Percentiles rank a stretch among this genome's conserved stretches.
phyloP scores from a whole-genome alignment of 2,113 vertebrate species.

The Illadopsis cleaveri region DNA sequence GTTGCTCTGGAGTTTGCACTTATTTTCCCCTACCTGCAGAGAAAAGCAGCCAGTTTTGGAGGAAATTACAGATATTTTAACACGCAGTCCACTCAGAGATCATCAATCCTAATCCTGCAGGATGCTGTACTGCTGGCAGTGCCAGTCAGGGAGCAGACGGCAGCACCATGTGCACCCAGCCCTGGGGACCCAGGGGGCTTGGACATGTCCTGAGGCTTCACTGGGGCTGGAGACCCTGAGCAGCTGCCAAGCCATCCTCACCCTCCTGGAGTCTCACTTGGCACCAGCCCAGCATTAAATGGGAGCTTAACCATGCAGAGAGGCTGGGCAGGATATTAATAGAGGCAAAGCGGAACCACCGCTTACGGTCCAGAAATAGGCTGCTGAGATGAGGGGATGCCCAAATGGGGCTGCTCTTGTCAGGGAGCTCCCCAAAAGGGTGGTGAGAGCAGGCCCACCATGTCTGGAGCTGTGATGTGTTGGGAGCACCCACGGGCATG shows the following conservation, averaged over 20 bases:
- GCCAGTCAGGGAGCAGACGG: background rate
- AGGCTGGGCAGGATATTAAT: conserved; percentile 11
- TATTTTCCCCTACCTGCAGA: background rate
- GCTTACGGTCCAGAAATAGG: background rate
- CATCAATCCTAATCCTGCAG: background rate
- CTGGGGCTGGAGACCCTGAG: background rate
- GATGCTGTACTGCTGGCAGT: background rate
- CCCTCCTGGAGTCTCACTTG: background rate
- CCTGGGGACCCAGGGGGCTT: background rate
- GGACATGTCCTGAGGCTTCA: background rate
- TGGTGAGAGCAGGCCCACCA: accelerated
- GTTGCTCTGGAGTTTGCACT: background rate
- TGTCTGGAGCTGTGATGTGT: background rate
- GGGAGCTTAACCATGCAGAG: background rate
- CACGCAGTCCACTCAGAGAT: background rate
- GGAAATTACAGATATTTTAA: background rate
- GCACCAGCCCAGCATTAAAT: background rate
- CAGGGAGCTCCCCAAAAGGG: background rate
- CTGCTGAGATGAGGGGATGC: background rate
- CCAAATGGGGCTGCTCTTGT: accelerated
- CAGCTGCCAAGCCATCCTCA: background rate
- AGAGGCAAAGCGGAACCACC: background rate
- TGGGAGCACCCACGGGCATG: accelerated
- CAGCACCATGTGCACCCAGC: background rate
- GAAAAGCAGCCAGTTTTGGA: background rate